These are phyloP conservation scores for Pogonus chalceus DNA, from an alignment of 1,140 invertebrate genomes.

Conservation along the genomic window DNA sequence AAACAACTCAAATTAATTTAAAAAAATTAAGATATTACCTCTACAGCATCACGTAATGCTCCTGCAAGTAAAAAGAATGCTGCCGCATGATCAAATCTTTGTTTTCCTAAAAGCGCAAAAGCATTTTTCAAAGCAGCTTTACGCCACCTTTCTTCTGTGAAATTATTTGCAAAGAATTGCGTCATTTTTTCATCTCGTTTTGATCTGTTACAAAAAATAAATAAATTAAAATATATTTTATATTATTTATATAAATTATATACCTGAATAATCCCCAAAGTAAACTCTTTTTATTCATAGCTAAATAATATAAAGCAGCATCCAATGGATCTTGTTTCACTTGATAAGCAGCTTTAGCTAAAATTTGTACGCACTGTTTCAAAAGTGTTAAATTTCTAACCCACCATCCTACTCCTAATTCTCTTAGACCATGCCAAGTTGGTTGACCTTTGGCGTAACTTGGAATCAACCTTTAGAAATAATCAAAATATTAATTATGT, in stretches of 20 bases:
- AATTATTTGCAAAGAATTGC: conserved; percentile 91
- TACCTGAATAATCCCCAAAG: conserved; percentile 84
- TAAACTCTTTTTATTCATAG: conserved; percentile 96
- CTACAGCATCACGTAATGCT: conserved; percentile 87
- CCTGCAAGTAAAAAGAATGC: conserved; percentile 93
- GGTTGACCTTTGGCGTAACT: conserved; percentile 72
- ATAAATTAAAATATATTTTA: background rate
- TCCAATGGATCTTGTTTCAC: conserved; percentile 89
- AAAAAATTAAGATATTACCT: conserved; percentile 44
- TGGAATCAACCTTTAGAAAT: conserved; percentile 61
- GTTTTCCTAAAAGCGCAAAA: conserved; percentile 89
- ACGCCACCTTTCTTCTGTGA: conserved; percentile 84
- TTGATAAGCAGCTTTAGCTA: conserved; percentile 88
- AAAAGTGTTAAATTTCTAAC: conserved; percentile 77
- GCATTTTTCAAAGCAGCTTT: conserved; percentile 97
- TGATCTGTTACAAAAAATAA: conserved; percentile 44
- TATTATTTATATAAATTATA: background rate
- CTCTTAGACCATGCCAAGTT: conserved; percentile 85
- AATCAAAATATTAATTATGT: background rate
- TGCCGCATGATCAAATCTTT: conserved; percentile 87
- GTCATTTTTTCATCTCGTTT: conserved; percentile 87
- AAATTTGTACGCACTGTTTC: conserved; percentile 79
- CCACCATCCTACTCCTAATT: conserved; percentile 96
- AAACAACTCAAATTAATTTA: background rate
- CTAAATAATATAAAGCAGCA: conserved; percentile 93